Percentiles rank a stretch among this genome's conserved stretches.
phyloP scores from a whole-genome alignment of 2,113 vertebrate genomes.

The Podarcis cretensis region DNA sequence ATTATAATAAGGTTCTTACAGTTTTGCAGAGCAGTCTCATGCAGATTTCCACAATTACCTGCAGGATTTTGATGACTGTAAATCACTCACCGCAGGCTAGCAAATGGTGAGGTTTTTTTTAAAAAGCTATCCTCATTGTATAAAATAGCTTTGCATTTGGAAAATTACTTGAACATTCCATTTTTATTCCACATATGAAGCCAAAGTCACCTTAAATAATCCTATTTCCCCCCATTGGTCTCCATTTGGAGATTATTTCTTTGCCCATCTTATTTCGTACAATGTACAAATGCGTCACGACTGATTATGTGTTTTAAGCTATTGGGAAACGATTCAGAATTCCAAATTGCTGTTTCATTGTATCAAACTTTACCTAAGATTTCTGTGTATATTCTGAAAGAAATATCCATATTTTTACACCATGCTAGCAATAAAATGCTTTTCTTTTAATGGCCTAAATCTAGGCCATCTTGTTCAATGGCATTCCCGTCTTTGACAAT shows the following conservation, averaged over 20 bases:
- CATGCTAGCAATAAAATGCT: slow-evolving; percentile 23
- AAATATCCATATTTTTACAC: slow-evolving; percentile 47
- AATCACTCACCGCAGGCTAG: slow-evolving; percentile 71
- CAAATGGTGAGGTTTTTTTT: slow-evolving; percentile 63
- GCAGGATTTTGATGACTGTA: slow-evolving; percentile 72
- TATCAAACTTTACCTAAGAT: slow-evolving; percentile 58
- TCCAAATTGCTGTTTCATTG: slow-evolving; percentile 52
- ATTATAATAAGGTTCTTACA: slow-evolving; percentile 58
- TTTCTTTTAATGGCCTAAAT: slow-evolving; percentile 14
- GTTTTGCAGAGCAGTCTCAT: slow-evolving; percentile 52
- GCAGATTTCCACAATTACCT: slow-evolving; percentile 72
- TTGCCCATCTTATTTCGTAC: slow-evolving; percentile 49
- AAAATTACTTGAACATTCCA: slow-evolving; percentile 73
- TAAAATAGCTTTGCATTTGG: slow-evolving; percentile 67
- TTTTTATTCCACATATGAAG: slow-evolving; percentile 67
- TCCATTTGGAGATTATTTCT: slow-evolving; percentile 62
- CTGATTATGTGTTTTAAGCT: slow-evolving; percentile 40
- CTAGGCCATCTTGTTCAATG: slow-evolving; percentile 20
- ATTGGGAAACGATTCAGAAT: slow-evolving; percentile 65
- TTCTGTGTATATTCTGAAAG: slow-evolving; percentile 30
- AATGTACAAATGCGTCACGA: slow-evolving; percentile 57
- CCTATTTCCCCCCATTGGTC: slow-evolving; percentile 55
- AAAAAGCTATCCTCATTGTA: slow-evolving; percentile 55
- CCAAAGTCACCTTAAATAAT: slow-evolving; percentile 65
- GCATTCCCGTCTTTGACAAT: slow-evolving; percentile 24